Conservation (phyloP, 2,113 vertebrate species). For the Uria lomvia region DNA sequence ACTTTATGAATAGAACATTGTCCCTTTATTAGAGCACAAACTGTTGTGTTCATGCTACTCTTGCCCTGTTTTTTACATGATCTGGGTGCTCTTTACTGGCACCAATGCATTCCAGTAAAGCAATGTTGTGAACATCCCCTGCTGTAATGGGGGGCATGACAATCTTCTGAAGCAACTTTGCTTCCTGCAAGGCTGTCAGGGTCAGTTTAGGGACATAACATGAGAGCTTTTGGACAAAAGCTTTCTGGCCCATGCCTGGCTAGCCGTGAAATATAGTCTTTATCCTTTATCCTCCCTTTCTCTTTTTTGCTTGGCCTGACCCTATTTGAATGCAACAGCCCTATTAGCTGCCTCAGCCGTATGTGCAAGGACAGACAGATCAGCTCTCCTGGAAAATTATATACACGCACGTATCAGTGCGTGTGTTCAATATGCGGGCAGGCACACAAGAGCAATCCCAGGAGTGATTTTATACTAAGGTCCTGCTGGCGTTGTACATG, state of each 20-base stretch:
- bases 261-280: neutral
- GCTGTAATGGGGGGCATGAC: neutral
- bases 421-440: neutral
- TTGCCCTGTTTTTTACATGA: neutral
- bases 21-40: neutral
- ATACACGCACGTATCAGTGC: neutral
- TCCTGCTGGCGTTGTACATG: neutral
- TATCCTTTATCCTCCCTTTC: neutral
- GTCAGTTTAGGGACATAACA: neutral
- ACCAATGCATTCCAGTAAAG: neutral
- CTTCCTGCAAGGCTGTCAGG: neutral
- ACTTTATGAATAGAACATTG: neutral
- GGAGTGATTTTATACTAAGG: neutral
- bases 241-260: neutral
- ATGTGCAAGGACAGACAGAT: neutral
- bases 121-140: neutral
- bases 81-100: neutral
- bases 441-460: neutral
- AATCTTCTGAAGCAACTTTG: neutral
- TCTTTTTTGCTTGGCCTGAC: neutral
- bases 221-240: neutral
- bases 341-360: neutral
- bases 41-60: neutral
- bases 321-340: neutral
- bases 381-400: neutral